Evolutionary conservation across 30 jellyfish, hydroid and myxozoan species (phyloP).

Genomic region (Chrysaora quinquecirrha): DNA sequence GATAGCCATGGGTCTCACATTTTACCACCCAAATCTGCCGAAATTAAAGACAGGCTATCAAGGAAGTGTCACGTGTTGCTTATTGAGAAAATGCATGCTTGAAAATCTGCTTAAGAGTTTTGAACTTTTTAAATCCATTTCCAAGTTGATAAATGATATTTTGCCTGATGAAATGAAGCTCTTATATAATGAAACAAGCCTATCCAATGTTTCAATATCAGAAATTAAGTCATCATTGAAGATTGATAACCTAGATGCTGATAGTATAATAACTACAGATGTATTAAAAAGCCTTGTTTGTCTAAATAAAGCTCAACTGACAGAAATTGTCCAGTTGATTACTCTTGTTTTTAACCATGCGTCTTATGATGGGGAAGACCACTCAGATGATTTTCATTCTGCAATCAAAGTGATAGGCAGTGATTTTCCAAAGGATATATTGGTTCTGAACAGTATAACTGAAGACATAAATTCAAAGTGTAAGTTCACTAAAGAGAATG

Average conservation of each 20-base stretch:
- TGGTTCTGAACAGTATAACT: background rate
- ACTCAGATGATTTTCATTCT: background rate
- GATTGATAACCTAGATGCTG: background rate
- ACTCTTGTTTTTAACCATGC: background rate
- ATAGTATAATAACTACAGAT: constrained; percentile 7
- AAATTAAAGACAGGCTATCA: constrained; percentile 11
- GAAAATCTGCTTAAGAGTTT: constrained; percentile 2
- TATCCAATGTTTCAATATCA: background rate
- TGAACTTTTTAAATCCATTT: background rate
- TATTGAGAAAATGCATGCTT: constrained; percentile 13
- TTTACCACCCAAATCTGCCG: constrained; percentile 53
- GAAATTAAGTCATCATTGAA: constrained; percentile 43
- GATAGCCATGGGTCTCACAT: constrained; percentile 46
- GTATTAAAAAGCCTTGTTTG: constrained; percentile 32
- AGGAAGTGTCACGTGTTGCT: constrained; percentile 28
- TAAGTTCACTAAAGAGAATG: constrained; percentile 41
- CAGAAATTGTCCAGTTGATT: constrained; percentile 26
- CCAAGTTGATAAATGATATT: background rate
- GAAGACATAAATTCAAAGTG: constrained; percentile 23
- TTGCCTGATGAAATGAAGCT: constrained; percentile 44
- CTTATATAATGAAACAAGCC: constrained; percentile 19
- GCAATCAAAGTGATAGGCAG: background rate
- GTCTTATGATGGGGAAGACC: background rate
- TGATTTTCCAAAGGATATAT: background rate
- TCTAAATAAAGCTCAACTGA: constrained; percentile 10